phyloP scores from a whole-genome alignment of 2,113 vertebrate genomes.

The Ictalurus punctatus region DNA sequence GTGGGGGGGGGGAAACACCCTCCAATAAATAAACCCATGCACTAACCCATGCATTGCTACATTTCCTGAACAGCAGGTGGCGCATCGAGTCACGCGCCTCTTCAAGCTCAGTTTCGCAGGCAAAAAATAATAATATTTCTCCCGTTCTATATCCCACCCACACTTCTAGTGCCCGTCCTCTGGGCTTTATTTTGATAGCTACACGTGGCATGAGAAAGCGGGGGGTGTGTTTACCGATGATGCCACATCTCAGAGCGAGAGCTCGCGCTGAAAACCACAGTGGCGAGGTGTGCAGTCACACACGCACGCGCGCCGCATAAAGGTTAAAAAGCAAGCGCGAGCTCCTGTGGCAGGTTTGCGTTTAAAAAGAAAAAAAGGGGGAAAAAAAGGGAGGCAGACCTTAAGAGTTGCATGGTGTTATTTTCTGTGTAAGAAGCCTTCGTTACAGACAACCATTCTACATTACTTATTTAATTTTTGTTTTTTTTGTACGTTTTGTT shows the following conservation, averaged over 20 bases:
- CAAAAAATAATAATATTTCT: not conserved
- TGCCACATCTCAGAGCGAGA: constrained; percentile 5
- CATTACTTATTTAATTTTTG: too few relatives aligned
- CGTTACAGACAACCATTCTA: not conserved
- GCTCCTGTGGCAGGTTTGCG: not conserved
- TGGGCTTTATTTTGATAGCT: constrained; percentile 68
- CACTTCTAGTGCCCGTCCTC: constrained; percentile 48
- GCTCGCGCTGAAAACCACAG: not conserved
- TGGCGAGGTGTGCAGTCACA: constrained; percentile 17
- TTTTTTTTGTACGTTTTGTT: not conserved
- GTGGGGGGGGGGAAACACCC: too few relatives aligned
- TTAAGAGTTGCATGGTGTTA: not conserved
- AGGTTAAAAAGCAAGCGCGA: not conserved
- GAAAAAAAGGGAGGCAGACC: not conserved
- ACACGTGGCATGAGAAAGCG: constrained; percentile 67
- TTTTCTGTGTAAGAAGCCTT: not conserved
- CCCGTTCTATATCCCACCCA: constrained; percentile 7
- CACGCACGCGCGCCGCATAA: constrained; percentile 1
- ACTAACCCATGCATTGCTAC: not conserved
- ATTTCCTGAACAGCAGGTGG: constrained; percentile 64
- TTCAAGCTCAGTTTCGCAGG: not conserved
- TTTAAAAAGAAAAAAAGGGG: not conserved
- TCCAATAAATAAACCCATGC: not conserved
- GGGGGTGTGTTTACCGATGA: constrained; percentile 56
- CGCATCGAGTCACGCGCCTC: constrained; percentile 48